A percentile compares a stretch with the other conserved stretches of the same genome.
Evolutionary conservation across 2,113 vertebrate species (phyloP).

Genomic region (Fregetta grallaria): DNA sequence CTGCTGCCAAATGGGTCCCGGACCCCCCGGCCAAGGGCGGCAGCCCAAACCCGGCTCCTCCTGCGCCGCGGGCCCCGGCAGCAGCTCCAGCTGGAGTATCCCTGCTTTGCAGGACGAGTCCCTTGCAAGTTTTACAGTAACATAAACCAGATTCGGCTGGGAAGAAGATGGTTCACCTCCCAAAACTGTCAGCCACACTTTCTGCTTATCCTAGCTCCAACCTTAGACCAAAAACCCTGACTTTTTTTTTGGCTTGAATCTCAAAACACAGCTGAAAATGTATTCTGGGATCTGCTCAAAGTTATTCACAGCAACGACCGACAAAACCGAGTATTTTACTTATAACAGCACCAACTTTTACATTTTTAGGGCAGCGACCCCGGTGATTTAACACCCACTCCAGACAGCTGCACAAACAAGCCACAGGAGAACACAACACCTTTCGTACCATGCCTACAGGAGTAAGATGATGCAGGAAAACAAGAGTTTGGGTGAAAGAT

Average conservation of each 20-base stretch:
- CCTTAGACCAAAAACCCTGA: neutral
- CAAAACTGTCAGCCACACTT: neutral
- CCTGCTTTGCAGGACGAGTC: neutral
- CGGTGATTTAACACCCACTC: neutral
- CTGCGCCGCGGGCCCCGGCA: rapidly evolving
- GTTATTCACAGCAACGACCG: neutral
- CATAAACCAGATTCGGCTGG: rapidly evolving
- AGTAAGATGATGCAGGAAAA: neutral
- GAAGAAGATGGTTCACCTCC: neutral
- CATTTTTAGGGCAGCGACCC: neutral
- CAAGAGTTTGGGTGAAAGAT: neutral
- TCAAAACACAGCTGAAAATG: neutral
- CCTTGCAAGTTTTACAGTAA: neutral
- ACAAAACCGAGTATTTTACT: neutral
- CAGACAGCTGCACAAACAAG: neutral
- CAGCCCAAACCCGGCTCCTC: neutral
- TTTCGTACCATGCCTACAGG: neutral
- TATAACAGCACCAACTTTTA: neutral
- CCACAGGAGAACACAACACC: neutral
- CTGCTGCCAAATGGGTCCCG: neutral
- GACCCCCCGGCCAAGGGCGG: neutral
- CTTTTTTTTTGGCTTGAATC: neutral
- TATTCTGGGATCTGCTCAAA: neutral
- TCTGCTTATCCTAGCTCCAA: neutral
- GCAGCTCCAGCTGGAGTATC: neutral